These are phyloP conservation scores for Erynnis tages DNA, from an alignment of 2,888 invertebrate species.

Conservation along the genomic window DNA sequence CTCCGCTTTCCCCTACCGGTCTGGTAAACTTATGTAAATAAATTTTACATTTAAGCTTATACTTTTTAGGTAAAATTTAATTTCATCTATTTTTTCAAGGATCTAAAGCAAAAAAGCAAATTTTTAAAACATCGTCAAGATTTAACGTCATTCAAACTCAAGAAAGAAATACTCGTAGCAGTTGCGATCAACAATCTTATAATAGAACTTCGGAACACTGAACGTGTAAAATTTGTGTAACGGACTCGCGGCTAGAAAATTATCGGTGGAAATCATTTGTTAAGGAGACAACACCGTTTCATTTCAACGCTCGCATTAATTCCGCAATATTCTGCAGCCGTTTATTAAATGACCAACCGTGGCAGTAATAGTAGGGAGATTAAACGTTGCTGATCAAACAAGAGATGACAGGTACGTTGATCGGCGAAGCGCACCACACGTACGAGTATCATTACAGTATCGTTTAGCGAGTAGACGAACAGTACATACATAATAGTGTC, in stretches of 20 bases:
- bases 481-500: too few relatives aligned
- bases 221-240: neutral
- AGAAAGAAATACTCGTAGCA: neutral
- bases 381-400: slow-evolving; percentile 6
- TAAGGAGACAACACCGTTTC: neutral
- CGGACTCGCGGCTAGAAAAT: slow-evolving; percentile 1
- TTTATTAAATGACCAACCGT: slow-evolving; percentile 17
- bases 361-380: slow-evolving; percentile 11
- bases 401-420: slow-evolving; percentile 22
- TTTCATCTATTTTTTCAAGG: too few relatives aligned
- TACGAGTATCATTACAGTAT: slow-evolving; percentile 8
- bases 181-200: neutral
- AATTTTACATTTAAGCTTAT: too few relatives aligned
- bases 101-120: too few relatives aligned
- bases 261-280: slow-evolving; percentile 4
- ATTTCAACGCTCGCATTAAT: slow-evolving; percentile 3
- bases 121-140: too few relatives aligned
- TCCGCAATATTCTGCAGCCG: slow-evolving; percentile 1
- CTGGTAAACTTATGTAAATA: too few relatives aligned
- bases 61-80: too few relatives aligned
- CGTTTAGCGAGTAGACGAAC: too few relatives aligned
- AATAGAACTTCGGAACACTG: neutral
- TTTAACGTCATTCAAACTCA: neutral
- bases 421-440: slow-evolving; percentile 2
- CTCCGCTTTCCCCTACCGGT: too few relatives aligned